Percentiles rank a stretch among this genome's conserved stretches.
phyloP scores from a whole-genome alignment of 2,113 vertebrate genomes.

The Poeciliopsis retropinna region DNA sequence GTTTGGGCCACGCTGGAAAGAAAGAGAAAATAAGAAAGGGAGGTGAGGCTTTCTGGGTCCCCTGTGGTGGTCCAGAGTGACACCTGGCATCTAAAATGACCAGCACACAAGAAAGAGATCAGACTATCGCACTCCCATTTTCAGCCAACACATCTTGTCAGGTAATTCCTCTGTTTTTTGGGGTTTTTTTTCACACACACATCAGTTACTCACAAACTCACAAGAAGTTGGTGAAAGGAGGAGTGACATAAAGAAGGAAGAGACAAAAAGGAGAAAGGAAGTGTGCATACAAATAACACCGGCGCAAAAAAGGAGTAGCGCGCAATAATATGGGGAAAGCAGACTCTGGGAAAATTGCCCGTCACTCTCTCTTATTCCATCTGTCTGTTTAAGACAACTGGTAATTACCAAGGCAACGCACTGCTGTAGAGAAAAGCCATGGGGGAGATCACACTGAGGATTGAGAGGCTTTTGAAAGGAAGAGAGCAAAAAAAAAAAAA shows the following conservation, averaged over 20 bases:
- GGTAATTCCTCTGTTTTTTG: conserved; percentile 55
- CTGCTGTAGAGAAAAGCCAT: conserved; percentile 68
- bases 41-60: conserved; percentile 38
- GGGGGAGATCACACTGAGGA: conserved; percentile 62
- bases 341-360: conserved; percentile 72
- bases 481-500: conserved; percentile 25
- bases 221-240: not conserved
- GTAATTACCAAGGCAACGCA: conserved; percentile 78
- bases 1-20: conserved; percentile 12
- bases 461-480: conserved; percentile 52
- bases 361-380: conserved; percentile 80
- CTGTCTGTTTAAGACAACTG: conserved; percentile 83
- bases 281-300: conserved; percentile 31
- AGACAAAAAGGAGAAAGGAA: conserved; percentile 7
- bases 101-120: conserved; percentile 58
- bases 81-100: conserved; percentile 58
- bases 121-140: conserved; percentile 53
- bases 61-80: conserved; percentile 55
- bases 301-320: conserved; percentile 11
- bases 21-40: conserved; percentile 24
- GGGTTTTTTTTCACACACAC: conserved; percentile 12
- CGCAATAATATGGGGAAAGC: conserved; percentile 49
- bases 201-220: conserved; percentile 33
- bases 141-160: conserved; percentile 73
- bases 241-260: conserved; percentile 1